Base-by-base conservation (phyloP, 2,113 vertebrate genomes). In the Vidua chalybeata region DNA sequence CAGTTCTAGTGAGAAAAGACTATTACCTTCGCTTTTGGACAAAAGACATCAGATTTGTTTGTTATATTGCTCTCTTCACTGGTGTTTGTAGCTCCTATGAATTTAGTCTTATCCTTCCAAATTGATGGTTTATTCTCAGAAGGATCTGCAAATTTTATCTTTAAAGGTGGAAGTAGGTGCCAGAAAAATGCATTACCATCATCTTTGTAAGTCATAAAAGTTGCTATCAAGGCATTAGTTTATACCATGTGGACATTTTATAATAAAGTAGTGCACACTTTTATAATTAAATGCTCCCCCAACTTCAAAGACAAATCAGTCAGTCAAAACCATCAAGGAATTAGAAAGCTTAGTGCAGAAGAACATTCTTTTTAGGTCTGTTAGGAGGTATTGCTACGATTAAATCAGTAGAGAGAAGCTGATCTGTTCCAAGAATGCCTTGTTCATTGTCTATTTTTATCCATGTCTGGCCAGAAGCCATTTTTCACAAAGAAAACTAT, bases 401-500 rank as follows among this genome's bases (percentile, higher is more conserved):
- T 91, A 66, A 59, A 87, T 86, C 77, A 84, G 88, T 33, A 81
- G 77, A 62, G 33, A 90, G 86, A 77, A 90, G 87, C 48, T 15
- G 16, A 39, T 95, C 63, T 79, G 72, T 84, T 95, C 85, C 87
- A 93, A 67, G 85, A 88, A 86, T 63, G 76, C 52, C 26, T 84
- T 80, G 63, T 80, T 69, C 41, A 6, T 87, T 93, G 80, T 79
- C 94, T 96, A 18, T 84, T 78, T 95, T 78, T 81, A 78, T 64
- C 68, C 55, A 6, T 89, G 72, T 92, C 81, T 95, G 84, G 61
- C 87, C 39, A 73, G 92, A 84, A 94, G 88, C 94, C 56, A 56
- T 95, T 92, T 94, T 85, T 89, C 16, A 45, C 83, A 76, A 84
- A 84, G 87, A 91, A 93, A 84, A 46, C 79, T 91, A 49, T 96